These are phyloP conservation scores for Agelaius phoeniceus DNA, from an alignment of 2,113 vertebrate species.

Conservation along the genomic window DNA sequence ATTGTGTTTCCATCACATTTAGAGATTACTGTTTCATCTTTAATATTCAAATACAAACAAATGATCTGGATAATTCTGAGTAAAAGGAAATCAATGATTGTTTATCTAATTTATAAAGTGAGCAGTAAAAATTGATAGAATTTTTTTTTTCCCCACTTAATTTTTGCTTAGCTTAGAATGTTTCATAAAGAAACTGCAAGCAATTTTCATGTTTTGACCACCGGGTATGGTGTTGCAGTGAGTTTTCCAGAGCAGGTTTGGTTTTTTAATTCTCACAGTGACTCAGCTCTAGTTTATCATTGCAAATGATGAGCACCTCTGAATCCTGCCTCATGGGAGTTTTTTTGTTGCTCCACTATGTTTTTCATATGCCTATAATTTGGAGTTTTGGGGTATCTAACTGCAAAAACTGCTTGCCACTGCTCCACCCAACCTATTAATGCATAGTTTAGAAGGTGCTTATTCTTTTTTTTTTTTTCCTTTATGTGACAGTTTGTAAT, in stretches of 20 bases:
- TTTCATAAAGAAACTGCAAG: neutral
- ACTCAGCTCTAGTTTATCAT: neutral
- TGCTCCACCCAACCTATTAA: neutral
- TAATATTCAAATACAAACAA: neutral
- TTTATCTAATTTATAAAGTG: neutral
- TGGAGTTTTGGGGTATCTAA: neutral
- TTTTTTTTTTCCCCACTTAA: neutral
- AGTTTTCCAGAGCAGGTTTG: neutral
- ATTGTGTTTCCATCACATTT: neutral
- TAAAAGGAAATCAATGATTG: neutral
- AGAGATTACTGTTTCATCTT: neutral
- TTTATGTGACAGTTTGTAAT: constrained; percentile 87
- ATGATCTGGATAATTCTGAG: neutral
- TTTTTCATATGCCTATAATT: neutral
- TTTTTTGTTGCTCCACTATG: neutral
- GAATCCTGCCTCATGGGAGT: rapidly evolving
- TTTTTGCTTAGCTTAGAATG: neutral
- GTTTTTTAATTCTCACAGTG: neutral
- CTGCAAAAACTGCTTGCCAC: neutral
- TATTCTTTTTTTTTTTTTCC: neutral
- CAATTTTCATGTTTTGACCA: neutral
- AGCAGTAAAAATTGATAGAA: neutral
- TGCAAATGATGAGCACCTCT: neutral
- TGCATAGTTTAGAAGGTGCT: neutral
- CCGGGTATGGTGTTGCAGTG: neutral